These are phyloP conservation scores for Nasonovia ribisnigri DNA, from an alignment of 2,888 invertebrate genomes.

Conservation along the genomic window DNA sequence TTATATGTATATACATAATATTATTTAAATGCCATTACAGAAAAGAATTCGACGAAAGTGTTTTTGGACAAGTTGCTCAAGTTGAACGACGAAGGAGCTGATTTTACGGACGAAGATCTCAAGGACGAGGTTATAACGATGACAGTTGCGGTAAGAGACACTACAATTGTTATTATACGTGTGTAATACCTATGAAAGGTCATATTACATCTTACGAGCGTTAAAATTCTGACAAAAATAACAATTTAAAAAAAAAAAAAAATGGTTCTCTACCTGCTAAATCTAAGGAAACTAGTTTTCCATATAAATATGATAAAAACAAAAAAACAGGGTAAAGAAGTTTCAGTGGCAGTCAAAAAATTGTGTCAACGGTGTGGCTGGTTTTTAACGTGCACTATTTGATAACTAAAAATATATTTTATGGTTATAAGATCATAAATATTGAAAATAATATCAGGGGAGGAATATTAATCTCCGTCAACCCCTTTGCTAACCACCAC, in stretches of 20 bases:
- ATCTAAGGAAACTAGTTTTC: background rate
- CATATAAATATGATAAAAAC: background rate
- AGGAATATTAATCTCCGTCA: too few species aligned
- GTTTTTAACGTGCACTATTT: too few species aligned
- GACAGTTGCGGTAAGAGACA: conserved; percentile 67
- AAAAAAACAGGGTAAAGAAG: background rate
- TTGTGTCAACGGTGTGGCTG: too few species aligned
- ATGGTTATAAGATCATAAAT: too few species aligned
- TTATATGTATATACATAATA: background rate
- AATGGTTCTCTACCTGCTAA: background rate
- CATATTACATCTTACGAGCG: background rate
- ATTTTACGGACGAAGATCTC: conserved; percentile 67
- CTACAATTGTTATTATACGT: background rate
- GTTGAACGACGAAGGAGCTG: conserved; percentile 67
- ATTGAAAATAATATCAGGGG: too few species aligned
- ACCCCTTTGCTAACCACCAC: too few species aligned
- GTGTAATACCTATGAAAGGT: background rate
- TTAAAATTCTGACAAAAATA: background rate
- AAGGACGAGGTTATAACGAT: conserved; percentile 67
- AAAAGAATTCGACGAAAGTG: conserved; percentile 65
- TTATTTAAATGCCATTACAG: background rate
- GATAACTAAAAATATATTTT: too few species aligned
- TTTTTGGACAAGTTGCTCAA: conserved; percentile 67
- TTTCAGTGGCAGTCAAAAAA: too few species aligned
- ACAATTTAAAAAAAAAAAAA: background rate